Evolutionary conservation across 2,113 vertebrate species (phyloP).

Genomic region (Paralichthys olivaceus): DNA sequence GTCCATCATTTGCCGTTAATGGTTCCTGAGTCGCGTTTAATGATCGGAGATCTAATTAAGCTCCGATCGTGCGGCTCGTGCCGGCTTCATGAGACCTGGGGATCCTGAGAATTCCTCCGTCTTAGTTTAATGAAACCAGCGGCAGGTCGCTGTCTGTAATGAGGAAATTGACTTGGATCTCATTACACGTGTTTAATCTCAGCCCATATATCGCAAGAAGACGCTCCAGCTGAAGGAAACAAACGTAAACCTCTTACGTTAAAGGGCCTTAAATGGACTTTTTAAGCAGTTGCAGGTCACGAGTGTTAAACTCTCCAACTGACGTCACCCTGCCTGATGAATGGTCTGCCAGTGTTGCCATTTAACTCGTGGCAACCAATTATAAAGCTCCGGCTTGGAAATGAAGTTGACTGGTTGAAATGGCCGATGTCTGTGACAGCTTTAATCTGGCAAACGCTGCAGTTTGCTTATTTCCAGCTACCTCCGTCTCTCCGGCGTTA

Average conservation of each 20-base stretch:
- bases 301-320: neutral
- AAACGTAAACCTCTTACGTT: neutral
- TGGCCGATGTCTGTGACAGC: constrained; percentile 16
- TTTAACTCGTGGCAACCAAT: constrained; percentile 31
- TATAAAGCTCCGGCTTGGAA: constrained; percentile 14
- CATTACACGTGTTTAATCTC: constrained; percentile 53
- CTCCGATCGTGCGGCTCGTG: constrained; percentile 21
- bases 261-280: neutral
- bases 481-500: neutral
- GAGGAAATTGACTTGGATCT: constrained; percentile 58
- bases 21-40: constrained; percentile 51
- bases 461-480: neutral
- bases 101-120: constrained; percentile 48
- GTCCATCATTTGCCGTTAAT: constrained; percentile 22
- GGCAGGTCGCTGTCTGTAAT: constrained; percentile 62
- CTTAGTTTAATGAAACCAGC: constrained; percentile 65
- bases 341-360: neutral
- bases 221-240: constrained; percentile 1
- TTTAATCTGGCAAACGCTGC: constrained; percentile 9
- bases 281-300: constrained; percentile 12
- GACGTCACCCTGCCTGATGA: constrained; percentile 12
- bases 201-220: constrained; percentile 6
- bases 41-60: constrained; percentile 70
- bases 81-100: constrained; percentile 37
- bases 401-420: constrained; percentile 16